A percentile compares a stretch with the other conserved stretches of the same genome.
These are phyloP conservation scores for Choloepus didactylus DNA, from an alignment of 2,797 vertebrate genomes.

Conservation along the genomic window DNA sequence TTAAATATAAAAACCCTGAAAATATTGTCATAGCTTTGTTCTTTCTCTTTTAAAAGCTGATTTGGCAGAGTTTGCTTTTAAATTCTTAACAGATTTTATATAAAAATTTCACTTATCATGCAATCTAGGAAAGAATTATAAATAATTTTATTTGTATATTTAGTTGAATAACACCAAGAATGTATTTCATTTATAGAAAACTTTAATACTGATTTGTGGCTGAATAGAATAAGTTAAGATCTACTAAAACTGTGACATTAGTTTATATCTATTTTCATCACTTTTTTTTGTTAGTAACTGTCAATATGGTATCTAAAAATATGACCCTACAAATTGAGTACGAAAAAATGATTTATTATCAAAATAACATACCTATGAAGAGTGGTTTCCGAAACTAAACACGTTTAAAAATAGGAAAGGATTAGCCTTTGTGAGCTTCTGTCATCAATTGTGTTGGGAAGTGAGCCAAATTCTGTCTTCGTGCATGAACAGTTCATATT, in stretches of 20 bases:
- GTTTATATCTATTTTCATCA: slow-evolving; percentile 10
- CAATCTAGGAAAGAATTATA: not conserved
- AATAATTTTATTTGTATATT: not conserved
- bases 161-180: slow-evolving; percentile 39
- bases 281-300: slow-evolving; percentile 32
- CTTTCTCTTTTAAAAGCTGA: not conserved
- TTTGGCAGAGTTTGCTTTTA: not conserved
- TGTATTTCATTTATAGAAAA: not conserved
- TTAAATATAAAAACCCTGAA: slow-evolving; percentile 19
- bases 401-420: slow-evolving; percentile 64
- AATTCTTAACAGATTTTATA: slow-evolving; percentile 11
- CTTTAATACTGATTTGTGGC: slow-evolving; percentile 12
- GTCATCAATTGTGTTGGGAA: slow-evolving; percentile 67
- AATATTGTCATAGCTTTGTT: not conserved
- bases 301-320: slow-evolving; percentile 9
- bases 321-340: not conserved
- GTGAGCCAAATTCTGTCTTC: slow-evolving; percentile 31
- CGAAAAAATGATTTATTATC: slow-evolving; percentile 36
- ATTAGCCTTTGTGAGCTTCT: slow-evolving; percentile 66
- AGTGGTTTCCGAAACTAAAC: slow-evolving; percentile 56
- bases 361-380: slow-evolving; percentile 61
- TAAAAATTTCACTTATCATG: not conserved
- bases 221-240: not conserved
- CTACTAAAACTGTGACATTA: slow-evolving; percentile 9
- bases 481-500: slow-evolving; percentile 36